Percentiles rank a stretch among this genome's conserved stretches.
phyloP scores from a whole-genome alignment of 2,113 vertebrate species.

The Gallinago paraguaiae region DNA sequence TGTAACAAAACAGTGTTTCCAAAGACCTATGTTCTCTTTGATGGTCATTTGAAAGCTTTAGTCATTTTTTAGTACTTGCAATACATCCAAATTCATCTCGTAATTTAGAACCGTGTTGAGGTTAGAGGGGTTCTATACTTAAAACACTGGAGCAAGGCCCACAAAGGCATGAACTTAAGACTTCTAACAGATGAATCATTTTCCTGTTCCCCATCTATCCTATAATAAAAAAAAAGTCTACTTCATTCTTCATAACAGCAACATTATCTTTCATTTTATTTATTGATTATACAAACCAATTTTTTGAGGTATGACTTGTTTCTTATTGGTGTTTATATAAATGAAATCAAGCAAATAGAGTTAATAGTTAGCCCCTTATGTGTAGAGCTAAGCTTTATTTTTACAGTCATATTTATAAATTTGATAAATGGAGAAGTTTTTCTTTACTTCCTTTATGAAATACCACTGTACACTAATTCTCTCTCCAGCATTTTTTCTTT shows the following conservation, averaged over 20 bases:
- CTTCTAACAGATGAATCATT: not conserved
- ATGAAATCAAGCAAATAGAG: not conserved
- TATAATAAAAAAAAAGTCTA: not conserved
- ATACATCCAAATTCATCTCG: not conserved
- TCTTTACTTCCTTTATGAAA: not conserved
- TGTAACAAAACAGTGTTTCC: not conserved
- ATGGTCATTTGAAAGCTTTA: not conserved
- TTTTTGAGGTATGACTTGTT: not conserved
- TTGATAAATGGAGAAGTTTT: not conserved
- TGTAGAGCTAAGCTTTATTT: not conserved
- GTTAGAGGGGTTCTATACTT: not conserved
- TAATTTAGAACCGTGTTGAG: not conserved
- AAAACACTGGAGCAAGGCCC: not conserved
- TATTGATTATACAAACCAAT: not conserved
- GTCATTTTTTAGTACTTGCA: not conserved
- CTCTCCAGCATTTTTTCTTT: not conserved
- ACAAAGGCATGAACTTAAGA: not conserved
- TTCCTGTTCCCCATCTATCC: not conserved
- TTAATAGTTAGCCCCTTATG: not conserved
- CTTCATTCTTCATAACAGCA: not conserved
- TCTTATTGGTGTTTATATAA: not conserved
- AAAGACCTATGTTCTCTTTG: not conserved
- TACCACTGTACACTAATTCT: not conserved
- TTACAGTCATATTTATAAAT: not conserved
- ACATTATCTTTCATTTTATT: not conserved